Percentiles rank a stretch among this genome's conserved stretches.
phyloP scores from a whole-genome alignment of 2,797 vertebrate species.

The Micropoecilia bifurca region DNA sequence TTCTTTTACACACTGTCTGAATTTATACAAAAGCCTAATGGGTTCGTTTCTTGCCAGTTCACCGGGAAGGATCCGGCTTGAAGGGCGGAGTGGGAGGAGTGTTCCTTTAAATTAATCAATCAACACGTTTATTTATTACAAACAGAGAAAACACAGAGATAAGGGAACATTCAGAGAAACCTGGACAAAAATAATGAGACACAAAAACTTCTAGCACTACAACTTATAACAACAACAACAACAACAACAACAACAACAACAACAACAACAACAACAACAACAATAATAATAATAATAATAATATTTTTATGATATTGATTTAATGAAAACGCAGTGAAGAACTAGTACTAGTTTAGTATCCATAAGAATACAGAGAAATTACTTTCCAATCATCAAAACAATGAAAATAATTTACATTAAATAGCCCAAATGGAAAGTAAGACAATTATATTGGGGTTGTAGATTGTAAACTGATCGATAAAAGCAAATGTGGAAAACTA shows the following conservation, averaged over 20 bases:
- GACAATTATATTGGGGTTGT: not conserved
- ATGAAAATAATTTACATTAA: not conserved
- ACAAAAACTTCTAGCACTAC: not conserved
- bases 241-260: too few species aligned
- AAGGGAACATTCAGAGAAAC: not conserved
- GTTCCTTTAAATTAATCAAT: not conserved
- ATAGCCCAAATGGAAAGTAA: not conserved
- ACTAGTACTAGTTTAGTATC: too few species aligned
- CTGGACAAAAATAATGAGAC: not conserved
- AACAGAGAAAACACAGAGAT: not conserved
- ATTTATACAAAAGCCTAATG: not conserved
- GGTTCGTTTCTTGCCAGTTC: not conserved
- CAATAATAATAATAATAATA: too few species aligned
- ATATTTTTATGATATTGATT: too few species aligned
- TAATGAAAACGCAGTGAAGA: too few species aligned
- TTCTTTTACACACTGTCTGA: not conserved
- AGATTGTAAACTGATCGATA: not conserved
- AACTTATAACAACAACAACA: too few species aligned
- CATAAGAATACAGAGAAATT: not conserved
- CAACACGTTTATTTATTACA: not conserved
- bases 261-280: too few species aligned
- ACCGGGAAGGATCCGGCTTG: not conserved
- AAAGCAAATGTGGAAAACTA: not conserved
- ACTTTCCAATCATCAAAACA: not conserved
- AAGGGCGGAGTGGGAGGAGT: not conserved